Evolutionary conservation across 1,140 invertebrate genomes (phyloP), one percentile per base, ranked within the genome.

Genomic region (Listronotus oregonensis): DNA sequence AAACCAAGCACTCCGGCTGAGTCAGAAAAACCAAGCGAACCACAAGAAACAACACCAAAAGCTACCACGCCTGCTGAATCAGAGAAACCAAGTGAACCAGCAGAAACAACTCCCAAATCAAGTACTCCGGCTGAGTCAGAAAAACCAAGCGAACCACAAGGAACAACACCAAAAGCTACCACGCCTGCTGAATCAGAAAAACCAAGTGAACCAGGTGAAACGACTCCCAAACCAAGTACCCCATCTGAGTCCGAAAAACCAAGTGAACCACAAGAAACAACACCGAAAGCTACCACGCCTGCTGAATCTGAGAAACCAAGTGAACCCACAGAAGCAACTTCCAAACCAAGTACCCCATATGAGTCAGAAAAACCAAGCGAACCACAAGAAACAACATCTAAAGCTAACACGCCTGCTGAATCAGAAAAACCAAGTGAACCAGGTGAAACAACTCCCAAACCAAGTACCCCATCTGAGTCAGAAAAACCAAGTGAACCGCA

Each of bases 371-470:
- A 44, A 43, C 60, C 21, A 31, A 52, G 15, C 17, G 34, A 60
- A 60, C 12, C 57, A 15, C 43, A 6, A 47, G 52, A 64, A 47
- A 39, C 43, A n/a, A 56, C 62, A 12, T 43, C 52, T 39, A 56
- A 40, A 12, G 8, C 42, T 7, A 31, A 5, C 11, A 54, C 37
- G 15, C 32, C 60, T 0, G 14, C 50, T 1, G 60, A 63, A 14
- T 31, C 46, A n/a, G 37, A 61, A 37, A 17, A 27, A 12, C n/a
- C 37, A n/a, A 42, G 34, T 34, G 44, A 44, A 32, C 1, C 39
- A n/a, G 8, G 3, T 3, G 27, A 54, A 46, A 32, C 39, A 5
- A 63, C 61, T 46, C 61, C 40, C 6, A 17, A 42, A 6, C 5
- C 55, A 21, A 44, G 18, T 27, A 42, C 40, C 12, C 43, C 55